A percentile compares a stretch with the other conserved stretches of the same genome.
Conservation (phyloP, 2,797 vertebrate genomes). For the Perodicticus potto region DNA sequence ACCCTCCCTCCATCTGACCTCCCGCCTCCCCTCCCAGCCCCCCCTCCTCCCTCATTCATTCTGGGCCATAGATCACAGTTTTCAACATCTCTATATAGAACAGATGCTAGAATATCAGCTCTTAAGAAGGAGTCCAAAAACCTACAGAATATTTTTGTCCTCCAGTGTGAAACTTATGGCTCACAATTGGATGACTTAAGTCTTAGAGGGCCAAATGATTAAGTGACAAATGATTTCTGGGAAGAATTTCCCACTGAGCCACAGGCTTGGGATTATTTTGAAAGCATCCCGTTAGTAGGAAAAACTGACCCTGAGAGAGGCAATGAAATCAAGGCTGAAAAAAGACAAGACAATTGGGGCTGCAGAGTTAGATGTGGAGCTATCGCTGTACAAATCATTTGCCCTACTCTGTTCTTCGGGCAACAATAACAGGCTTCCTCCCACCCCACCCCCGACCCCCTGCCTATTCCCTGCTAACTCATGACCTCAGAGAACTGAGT, state of each 20-base stretch:
- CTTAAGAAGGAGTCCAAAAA: not conserved
- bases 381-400: not conserved
- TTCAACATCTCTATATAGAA: not conserved
- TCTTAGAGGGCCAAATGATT: not conserved
- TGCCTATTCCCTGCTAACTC: not conserved
- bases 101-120: not conserved
- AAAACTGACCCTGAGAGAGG: not conserved
- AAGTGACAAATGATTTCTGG: not conserved
- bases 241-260: constrained; percentile 3
- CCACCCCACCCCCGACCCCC: too few relatives aligned
- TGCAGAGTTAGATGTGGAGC: not conserved
- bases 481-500: not conserved
- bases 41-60: too few relatives aligned
- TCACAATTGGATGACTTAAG: not conserved
- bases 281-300: not conserved
- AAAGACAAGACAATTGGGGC: not conserved
- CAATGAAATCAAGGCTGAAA: not conserved
- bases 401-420: not conserved
- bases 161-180: not conserved
- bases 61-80: not conserved
- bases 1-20: too few relatives aligned
- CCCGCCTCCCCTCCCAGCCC: too few relatives aligned
- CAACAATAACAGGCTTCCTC: not conserved
- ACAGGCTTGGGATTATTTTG: not conserved
- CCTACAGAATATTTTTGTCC: not conserved